These are phyloP conservation scores for Cydia splendana DNA, from an alignment of 1,140 invertebrate species.

Conservation along the genomic window DNA sequence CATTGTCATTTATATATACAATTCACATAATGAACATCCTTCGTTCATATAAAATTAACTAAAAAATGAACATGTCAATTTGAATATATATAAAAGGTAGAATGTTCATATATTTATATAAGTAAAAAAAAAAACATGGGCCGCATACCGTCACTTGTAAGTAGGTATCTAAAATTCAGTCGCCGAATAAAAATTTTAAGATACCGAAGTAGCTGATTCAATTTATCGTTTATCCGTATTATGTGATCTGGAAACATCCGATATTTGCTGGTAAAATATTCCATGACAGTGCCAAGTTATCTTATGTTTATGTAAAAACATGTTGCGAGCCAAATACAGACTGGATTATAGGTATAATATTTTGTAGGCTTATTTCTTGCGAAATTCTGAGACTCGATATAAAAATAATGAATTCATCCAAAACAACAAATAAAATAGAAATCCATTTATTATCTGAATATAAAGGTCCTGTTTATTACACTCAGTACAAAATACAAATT, in stretches of 20 bases:
- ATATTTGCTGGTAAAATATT: constrained; percentile 30
- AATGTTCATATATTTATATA: too few species aligned
- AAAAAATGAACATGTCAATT: too few species aligned
- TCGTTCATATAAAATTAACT: too few species aligned
- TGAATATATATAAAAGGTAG: too few species aligned
- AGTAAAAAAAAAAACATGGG: too few species aligned
- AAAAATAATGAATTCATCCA: background rate
- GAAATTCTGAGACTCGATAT: background rate
- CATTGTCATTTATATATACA: too few species aligned
- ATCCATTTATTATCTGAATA: too few species aligned
- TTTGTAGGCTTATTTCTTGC: background rate
- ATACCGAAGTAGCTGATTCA: background rate
- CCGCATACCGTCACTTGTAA: background rate
- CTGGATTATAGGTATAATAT: constrained; percentile 2
- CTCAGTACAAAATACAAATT: too few species aligned
- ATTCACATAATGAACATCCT: too few species aligned
- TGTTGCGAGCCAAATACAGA: constrained; percentile 11
- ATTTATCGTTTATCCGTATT: constrained; percentile 24
- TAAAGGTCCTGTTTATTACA: too few species aligned
- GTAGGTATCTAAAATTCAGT: background rate
- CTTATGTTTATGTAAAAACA: constrained; percentile 30
- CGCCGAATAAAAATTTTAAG: background rate
- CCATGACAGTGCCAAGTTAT: constrained; percentile 27
- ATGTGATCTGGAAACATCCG: constrained; percentile 19
- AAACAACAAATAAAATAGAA: background rate